Evolutionary conservation across 2,888 invertebrate species (phyloP).

Genomic region (Idaea aversata): DNA sequence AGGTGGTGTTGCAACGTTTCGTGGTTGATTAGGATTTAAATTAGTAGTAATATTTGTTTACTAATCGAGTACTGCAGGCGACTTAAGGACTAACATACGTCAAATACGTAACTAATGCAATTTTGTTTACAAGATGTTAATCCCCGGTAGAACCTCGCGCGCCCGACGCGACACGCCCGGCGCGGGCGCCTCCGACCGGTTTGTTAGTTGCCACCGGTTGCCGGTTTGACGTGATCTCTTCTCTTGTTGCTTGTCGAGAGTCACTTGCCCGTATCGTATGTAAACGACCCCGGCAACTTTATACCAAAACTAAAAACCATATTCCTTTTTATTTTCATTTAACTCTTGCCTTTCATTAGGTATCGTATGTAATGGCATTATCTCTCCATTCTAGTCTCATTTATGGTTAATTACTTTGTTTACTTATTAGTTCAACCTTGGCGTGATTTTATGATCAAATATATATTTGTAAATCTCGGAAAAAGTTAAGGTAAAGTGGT

Average conservation of each 20-base stretch:
- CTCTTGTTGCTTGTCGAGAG: conserved; percentile 66
- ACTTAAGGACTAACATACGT: conserved; percentile 6
- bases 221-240: conserved; percentile 77
- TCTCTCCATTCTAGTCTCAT: neutral
- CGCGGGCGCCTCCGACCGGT: conserved; percentile 78
- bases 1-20: conserved; percentile 2
- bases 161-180: conserved; percentile 56
- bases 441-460: conserved; percentile 40
- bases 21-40: neutral
- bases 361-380: conserved; percentile 4
- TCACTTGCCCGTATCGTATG: conserved; percentile 67
- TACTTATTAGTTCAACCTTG: conserved; percentile 45
- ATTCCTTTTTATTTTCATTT: conserved; percentile 21
- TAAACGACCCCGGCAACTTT: conserved; percentile 71
- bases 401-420: neutral
- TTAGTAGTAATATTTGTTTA: neutral
- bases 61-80: neutral
- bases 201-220: conserved; percentile 70
- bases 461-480: conserved; percentile 22
- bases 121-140: conserved; percentile 77
- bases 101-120: conserved; percentile 62
- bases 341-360: conserved; percentile 3
- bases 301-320: conserved; percentile 42
- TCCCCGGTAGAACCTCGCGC: conserved; percentile 55
- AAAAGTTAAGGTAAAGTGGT: conserved; percentile 41